Conservation (phyloP, 2,113 vertebrate genomes). For the Zosterops japonicus region DNA sequence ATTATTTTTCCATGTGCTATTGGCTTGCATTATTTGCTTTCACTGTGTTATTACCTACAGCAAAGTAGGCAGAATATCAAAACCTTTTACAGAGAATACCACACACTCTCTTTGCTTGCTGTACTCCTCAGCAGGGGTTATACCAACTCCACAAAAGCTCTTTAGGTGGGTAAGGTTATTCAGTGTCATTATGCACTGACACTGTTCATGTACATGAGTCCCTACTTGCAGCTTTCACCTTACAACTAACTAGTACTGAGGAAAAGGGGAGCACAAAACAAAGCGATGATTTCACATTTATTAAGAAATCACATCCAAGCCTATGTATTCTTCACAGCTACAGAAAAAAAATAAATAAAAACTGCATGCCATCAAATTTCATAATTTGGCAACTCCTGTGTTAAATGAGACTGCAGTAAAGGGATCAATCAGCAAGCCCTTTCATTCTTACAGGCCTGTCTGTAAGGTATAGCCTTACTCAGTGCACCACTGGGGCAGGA, state of each 20-base stretch:
- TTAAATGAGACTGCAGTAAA: neutral
- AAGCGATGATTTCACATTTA: neutral
- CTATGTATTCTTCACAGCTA: neutral
- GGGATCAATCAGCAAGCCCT: neutral
- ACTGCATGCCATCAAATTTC: neutral
- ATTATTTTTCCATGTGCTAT: neutral
- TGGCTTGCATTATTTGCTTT: neutral
- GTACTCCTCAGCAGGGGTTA: neutral
- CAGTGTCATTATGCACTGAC: neutral
- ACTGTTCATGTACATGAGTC: neutral
- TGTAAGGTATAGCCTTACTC: neutral
- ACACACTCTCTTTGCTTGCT: neutral
- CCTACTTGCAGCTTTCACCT: neutral
- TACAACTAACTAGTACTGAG: neutral
- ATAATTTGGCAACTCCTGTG: neutral
- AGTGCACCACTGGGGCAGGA: neutral
- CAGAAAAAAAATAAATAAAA: neutral
- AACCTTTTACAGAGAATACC: neutral
- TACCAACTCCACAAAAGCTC: neutral
- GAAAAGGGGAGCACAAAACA: accelerated
- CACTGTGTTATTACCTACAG: neutral
- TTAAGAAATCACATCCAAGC: neutral
- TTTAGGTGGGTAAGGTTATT: neutral
- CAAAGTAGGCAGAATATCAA: neutral
- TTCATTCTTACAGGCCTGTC: neutral